Conservation (phyloP, 2,797 vertebrate genomes). For the Myotis findleyi region DNA sequence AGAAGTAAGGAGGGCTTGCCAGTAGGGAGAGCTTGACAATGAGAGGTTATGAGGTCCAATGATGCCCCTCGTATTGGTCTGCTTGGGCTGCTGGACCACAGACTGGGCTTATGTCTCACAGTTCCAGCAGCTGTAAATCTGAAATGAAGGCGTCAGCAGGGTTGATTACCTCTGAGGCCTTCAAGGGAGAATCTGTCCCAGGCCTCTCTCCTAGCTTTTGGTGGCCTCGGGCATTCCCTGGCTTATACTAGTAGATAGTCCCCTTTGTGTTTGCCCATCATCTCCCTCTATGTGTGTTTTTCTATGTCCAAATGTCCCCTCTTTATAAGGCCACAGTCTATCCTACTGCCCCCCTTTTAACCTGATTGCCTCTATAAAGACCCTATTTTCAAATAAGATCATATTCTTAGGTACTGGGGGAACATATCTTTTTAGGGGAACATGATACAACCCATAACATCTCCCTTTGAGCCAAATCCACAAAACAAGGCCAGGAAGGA, state of each 20-base stretch:
- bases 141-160: neutral
- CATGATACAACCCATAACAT: neutral
- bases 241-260: neutral
- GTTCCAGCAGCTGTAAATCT: too few relatives aligned
- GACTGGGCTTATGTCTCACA: rapidly evolving
- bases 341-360: neutral
- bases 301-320: neutral
- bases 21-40: neutral
- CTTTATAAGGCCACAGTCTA: neutral
- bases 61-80: neutral
- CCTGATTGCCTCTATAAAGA: neutral
- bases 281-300: rapidly evolving
- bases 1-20: neutral
- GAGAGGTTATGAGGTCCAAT: neutral
- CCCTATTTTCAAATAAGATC: neutral
- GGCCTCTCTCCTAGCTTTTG: neutral
- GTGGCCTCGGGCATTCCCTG: neutral
- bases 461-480: neutral
- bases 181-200: too few relatives aligned
- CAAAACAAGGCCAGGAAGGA: neutral
- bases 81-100: neutral
- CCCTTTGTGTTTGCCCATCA: neutral
- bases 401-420: neutral
- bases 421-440: neutral
- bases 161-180: neutral